These are phyloP conservation scores for Xestia c-nigrum DNA, from an alignment of 2,888 invertebrate genomes.

Conservation along the genomic window DNA sequence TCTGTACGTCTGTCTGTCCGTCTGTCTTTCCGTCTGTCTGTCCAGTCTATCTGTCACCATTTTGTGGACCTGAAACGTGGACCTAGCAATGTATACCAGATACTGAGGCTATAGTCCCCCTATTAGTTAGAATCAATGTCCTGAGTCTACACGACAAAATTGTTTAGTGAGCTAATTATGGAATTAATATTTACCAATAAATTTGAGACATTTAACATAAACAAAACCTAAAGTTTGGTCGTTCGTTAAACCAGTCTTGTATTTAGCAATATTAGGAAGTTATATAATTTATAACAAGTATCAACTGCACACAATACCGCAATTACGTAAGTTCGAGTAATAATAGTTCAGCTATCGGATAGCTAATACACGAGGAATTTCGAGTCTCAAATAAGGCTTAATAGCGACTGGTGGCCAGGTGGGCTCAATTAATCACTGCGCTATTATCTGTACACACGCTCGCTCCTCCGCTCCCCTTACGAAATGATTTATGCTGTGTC, in stretches of 20 bases:
- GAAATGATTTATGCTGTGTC: slow-evolving; percentile 64
- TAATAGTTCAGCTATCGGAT: slow-evolving; percentile 46
- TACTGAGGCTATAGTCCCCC: too few relatives aligned
- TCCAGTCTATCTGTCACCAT: too few relatives aligned
- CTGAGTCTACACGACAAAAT: too few relatives aligned
- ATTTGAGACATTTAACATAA: not conserved
- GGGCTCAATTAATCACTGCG: slow-evolving; percentile 68
- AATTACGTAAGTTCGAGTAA: slow-evolving; percentile 27
- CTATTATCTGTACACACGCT: slow-evolving; percentile 60
- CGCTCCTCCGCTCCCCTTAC: slow-evolving; percentile 44
- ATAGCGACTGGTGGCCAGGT: slow-evolving; percentile 65
- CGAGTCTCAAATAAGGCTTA: slow-evolving; percentile 55
- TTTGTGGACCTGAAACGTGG: too few relatives aligned
- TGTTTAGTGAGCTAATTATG: not conserved
- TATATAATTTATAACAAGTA: too few relatives aligned
- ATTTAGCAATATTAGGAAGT: not conserved
- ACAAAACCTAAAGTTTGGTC: not conserved
- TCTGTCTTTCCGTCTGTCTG: too few relatives aligned
- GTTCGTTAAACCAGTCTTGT: not conserved
- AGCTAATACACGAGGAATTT: slow-evolving; percentile 16
- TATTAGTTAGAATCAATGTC: too few relatives aligned
- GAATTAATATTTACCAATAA: not conserved
- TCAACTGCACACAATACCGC: slow-evolving; percentile 26
- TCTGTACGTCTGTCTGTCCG: too few relatives aligned
- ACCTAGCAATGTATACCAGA: too few relatives aligned